Evolutionary conservation across 1,140 invertebrate genomes (phyloP).

Genomic region (Pemphigus obesinymphae): DNA sequence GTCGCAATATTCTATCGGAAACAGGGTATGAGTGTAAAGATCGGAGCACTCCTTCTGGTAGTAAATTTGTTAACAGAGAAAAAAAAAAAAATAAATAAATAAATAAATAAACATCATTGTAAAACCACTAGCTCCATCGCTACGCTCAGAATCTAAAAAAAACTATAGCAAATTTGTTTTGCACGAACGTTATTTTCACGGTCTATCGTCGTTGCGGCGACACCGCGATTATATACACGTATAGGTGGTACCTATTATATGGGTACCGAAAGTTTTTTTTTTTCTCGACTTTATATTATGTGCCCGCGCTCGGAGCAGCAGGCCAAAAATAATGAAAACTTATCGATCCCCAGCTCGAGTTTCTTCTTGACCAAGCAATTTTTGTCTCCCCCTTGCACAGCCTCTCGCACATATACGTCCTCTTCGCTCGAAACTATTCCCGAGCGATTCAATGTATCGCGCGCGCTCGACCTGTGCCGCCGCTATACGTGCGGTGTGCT

Average conservation of each 20-base stretch:
- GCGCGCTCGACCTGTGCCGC: neutral
- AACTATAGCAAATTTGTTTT: too few relatives aligned
- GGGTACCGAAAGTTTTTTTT: neutral
- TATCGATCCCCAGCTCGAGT: neutral
- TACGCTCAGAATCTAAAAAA: neutral
- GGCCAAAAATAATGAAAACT: slow-evolving; percentile 4
- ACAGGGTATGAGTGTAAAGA: too few relatives aligned
- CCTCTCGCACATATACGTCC: neutral
- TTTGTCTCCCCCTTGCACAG: neutral
- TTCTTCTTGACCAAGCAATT: slow-evolving; percentile 23
- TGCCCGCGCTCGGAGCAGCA: neutral
- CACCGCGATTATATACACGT: neutral
- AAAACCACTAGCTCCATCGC: too few relatives aligned
- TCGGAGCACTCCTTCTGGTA: too few relatives aligned
- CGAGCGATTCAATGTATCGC: neutral
- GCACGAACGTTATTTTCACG: neutral
- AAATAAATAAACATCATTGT: too few relatives aligned
- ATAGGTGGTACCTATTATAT: too few relatives aligned
- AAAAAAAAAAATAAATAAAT: too few relatives aligned
- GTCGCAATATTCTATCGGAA: too few relatives aligned
- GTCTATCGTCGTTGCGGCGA: neutral
- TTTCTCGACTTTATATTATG: neutral
- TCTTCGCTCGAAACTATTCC: slow-evolving; percentile 3
- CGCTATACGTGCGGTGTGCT: neutral
- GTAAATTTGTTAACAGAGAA: too few relatives aligned